Evolutionary conservation across 37 sponge, comb jelly and placozoan genomes (phyloP).

Genomic region (Mnemiopsis leidyi): DNA sequence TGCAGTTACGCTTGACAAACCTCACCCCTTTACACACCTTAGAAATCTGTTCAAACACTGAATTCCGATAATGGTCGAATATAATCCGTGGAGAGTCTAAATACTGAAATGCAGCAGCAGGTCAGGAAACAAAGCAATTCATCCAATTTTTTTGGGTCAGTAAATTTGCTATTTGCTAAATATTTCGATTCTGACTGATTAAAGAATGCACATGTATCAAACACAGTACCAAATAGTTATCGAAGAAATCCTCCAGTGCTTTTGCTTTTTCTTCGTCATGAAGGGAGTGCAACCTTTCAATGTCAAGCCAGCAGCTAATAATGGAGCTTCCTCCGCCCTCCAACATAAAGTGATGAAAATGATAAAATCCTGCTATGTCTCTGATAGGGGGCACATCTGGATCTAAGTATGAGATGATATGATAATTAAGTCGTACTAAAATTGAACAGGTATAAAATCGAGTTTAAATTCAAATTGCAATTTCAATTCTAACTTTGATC

Average conservation of each 20-base stretch:
- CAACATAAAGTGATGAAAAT: conserved; percentile 45
- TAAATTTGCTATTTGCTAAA: too few relatives aligned
- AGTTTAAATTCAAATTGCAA: not conserved
- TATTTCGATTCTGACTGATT: too few relatives aligned
- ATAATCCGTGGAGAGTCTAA: not conserved
- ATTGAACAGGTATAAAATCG: too few relatives aligned
- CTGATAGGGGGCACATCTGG: not conserved
- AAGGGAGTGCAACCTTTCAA: conserved; percentile 27
- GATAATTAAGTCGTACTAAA: too few relatives aligned
- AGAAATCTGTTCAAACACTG: not conserved
- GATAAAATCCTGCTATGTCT: conserved; percentile 37
- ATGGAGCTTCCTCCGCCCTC: not conserved
- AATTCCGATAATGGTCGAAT: not conserved
- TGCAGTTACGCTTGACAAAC: not conserved
- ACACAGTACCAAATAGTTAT: conserved; percentile 3
- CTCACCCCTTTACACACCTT: not conserved
- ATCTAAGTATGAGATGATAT: conserved; percentile 21
- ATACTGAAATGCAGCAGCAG: conserved; percentile 56
- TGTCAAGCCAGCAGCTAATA: conserved; percentile 35
- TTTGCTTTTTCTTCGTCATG: not conserved
- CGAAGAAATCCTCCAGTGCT: not conserved
- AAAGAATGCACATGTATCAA: too few relatives aligned
- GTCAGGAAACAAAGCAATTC: too few relatives aligned
- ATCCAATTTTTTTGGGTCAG: too few relatives aligned
- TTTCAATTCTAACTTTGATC: not conserved